Percentiles rank a stretch among this genome's conserved stretches.
Evolutionary conservation across 2,113 vertebrate genomes (phyloP).

Genomic region (Melanotaenia duboulayi): DNA sequence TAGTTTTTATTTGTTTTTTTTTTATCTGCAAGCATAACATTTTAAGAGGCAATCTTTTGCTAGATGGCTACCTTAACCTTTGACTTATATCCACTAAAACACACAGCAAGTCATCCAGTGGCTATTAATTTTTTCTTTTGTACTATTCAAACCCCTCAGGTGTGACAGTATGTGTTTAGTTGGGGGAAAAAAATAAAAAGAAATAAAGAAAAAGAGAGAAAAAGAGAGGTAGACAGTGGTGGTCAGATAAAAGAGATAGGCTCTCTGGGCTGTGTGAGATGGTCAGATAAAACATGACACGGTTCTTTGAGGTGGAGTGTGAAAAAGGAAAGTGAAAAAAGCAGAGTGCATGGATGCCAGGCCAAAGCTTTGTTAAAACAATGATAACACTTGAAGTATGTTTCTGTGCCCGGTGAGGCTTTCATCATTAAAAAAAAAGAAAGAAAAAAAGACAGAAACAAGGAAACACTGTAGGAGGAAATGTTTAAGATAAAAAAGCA

Average conservation of each 20-base stretch:
- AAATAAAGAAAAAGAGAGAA: slow-evolving; percentile 50
- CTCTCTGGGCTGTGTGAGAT: slow-evolving; percentile 66
- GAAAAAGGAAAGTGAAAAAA: slow-evolving; percentile 57
- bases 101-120: slow-evolving; percentile 27
- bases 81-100: slow-evolving; percentile 50
- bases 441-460: slow-evolving; percentile 38
- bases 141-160: background rate
- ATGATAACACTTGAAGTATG: slow-evolving; percentile 69
- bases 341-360: slow-evolving; percentile 62
- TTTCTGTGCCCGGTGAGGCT: slow-evolving; percentile 49
- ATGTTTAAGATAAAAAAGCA: slow-evolving; percentile 26
- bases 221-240: slow-evolving; percentile 65
- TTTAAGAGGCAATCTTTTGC: slow-evolving; percentile 54
- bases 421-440: slow-evolving; percentile 64
- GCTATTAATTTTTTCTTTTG: slow-evolving; percentile 39
- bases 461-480: slow-evolving; percentile 12
- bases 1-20: slow-evolving; percentile 26
- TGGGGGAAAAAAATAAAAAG: slow-evolving; percentile 45
- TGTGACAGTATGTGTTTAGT: slow-evolving; percentile 38
- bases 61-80: slow-evolving; percentile 62
- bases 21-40: slow-evolving; percentile 41
- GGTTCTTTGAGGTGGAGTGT: slow-evolving; percentile 75
- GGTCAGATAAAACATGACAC: slow-evolving; percentile 79
- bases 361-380: slow-evolving; percentile 72
- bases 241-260: slow-evolving; percentile 74